Base-by-base conservation (phyloP, 2,113 vertebrate species). In the Nerophis ophidion region DNA sequence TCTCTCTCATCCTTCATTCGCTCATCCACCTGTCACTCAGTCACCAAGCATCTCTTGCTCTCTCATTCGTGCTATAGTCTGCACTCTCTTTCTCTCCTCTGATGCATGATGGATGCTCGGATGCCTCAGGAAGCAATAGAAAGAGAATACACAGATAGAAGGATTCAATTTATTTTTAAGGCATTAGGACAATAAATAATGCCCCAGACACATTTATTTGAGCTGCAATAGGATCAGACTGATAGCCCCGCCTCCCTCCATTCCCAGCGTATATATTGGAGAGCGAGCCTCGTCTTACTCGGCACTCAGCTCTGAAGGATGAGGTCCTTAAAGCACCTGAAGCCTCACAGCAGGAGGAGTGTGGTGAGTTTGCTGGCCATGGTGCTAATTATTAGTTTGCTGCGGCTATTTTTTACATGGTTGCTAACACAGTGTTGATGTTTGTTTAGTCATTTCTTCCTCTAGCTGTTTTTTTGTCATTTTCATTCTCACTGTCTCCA, bases 261-360 rank as follows among this genome's bases (percentile, higher is more conserved):
- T 66, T 61, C 70, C 70, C 75, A 70, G 61, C 67, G 16, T 86
- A 85, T 84, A 86, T 84, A 77, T 70, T 70, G 70, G 79, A 80
- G 61, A 80, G 61, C 38, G 68, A 79, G 60, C 49, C 76, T 75
- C 16, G 76, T 74, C 79, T 80, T 80, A 77, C 72, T 77, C 72
- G 52, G 61, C 76, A 82, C 75, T 77, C 16, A 53, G 44, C 60
- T 38, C 62, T 61, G 78, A 74, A 88, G 84, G 77, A 89, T 90
- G 88, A 87, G 88, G 65, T 89, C 87, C 78, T 83, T 90, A 71
- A 90, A 90, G 86, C 89, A 90, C 87, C 87, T 90, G 82, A 90
- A 89, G 61, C 86, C 81, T 77, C 88, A 90, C 77, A 84, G 77
- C 85, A 87, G 82, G 84, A 86, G 84, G 78, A 89, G 80, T 55